phyloP scores from a whole-genome alignment of 2,797 vertebrate species.

The Echiichthys vipera region DNA sequence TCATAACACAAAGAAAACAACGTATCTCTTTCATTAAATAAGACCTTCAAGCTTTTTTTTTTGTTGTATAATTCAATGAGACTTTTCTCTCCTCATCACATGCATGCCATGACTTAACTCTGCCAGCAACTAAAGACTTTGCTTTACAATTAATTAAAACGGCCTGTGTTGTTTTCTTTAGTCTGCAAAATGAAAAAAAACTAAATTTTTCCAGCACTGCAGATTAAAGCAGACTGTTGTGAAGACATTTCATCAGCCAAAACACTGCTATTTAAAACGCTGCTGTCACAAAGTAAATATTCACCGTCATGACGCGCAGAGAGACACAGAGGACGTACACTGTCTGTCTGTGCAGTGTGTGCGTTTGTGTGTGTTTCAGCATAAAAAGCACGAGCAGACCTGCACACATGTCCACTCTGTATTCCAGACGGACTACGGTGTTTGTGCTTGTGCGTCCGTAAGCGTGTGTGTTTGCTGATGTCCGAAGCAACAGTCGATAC shows the following conservation, averaged over 20 bases:
- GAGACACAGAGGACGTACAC: slow-evolving; percentile 32
- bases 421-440: slow-evolving; percentile 68
- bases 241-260: background rate
- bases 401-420: slow-evolving; percentile 65
- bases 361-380: slow-evolving; percentile 10
- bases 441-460: slow-evolving; percentile 47
- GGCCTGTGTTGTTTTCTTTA: background rate
- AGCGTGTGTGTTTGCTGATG: slow-evolving; percentile 68
- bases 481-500: slow-evolving; percentile 81
- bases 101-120: background rate
- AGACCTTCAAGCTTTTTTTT: no score
- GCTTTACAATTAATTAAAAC: background rate
- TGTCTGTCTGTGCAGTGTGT: slow-evolving; percentile 9
- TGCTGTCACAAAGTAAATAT: slow-evolving; percentile 50
- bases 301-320: slow-evolving; percentile 16
- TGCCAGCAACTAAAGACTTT: background rate
- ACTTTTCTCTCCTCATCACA: background rate
- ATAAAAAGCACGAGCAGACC: slow-evolving; percentile 39
- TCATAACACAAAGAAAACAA: background rate
- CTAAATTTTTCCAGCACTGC: background rate
- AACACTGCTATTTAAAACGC: slow-evolving; percentile 34
- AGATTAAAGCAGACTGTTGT: background rate
- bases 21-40: background rate
- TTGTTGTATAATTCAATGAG: background rate
- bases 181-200: background rate